Evolutionary conservation across 2,888 invertebrate species (phyloP).

Genomic region (Nymphalis c-album): DNA sequence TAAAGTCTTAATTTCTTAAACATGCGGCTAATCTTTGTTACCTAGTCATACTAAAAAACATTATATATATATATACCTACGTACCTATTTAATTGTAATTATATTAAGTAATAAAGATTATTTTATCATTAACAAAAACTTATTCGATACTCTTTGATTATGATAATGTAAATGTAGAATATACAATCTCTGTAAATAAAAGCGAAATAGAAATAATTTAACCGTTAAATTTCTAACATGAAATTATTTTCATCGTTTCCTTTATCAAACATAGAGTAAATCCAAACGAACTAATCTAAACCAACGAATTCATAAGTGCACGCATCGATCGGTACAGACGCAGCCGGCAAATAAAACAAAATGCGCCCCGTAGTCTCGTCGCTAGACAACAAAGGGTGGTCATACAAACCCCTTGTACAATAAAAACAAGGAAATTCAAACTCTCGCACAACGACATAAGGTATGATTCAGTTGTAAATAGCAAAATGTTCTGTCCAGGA

Average conservation of each 20-base stretch:
- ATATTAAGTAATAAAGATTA: too few relatives aligned
- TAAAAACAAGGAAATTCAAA: conserved; percentile 40
- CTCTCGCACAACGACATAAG: conserved; percentile 40
- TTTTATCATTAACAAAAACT: too few relatives aligned
- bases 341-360: conserved; percentile 71
- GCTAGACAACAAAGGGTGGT: conserved; percentile 76
- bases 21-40: too few relatives aligned
- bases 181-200: too few relatives aligned
- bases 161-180: too few relatives aligned
- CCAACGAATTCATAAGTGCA: conserved; percentile 48
- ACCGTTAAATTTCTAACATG: background rate
- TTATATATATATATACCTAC: too few relatives aligned
- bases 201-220: too few relatives aligned
- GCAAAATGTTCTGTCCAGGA: conserved; percentile 50
- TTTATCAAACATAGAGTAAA: conserved; percentile 10
- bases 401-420: conserved; percentile 50
- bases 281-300: conserved; percentile 30
- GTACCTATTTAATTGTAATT: too few relatives aligned
- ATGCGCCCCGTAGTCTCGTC: conserved; percentile 69
- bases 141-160: too few relatives aligned
- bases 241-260: background rate
- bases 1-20: too few relatives aligned
- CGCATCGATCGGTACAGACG: conserved; percentile 45
- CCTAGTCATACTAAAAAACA: too few relatives aligned
- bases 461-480: conserved; percentile 33